A percentile compares a stretch with the other conserved stretches of the same genome.
These are phyloP conservation scores for Leptopilina myrica DNA, from an alignment of 2,888 invertebrate species.

Conservation along the genomic window DNA sequence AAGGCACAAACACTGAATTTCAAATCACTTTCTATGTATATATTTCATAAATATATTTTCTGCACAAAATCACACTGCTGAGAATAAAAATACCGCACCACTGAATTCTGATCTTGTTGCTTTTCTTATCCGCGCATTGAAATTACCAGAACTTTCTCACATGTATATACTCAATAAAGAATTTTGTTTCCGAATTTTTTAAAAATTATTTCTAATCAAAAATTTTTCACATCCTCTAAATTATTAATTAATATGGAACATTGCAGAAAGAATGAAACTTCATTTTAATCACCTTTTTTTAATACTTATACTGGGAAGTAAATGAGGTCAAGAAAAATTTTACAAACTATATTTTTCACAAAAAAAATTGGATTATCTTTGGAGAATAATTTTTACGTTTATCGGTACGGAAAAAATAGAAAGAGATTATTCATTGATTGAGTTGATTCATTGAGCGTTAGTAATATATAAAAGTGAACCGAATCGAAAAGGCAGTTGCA, in stretches of 20 bases:
- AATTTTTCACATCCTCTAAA: too few relatives aligned
- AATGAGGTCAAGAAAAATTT: too few relatives aligned
- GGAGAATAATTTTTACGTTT: too few relatives aligned
- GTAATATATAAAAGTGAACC: background rate
- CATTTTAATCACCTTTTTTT: too few relatives aligned
- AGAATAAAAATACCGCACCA: background rate
- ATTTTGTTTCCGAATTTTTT: too few relatives aligned
- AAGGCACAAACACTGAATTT: conserved; percentile 7
- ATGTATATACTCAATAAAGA: background rate
- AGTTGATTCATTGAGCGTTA: background rate
- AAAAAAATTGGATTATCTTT: too few relatives aligned
- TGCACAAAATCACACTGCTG: conserved; percentile 12
- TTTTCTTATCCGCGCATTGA: conserved; percentile 35
- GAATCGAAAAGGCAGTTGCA: conserved; percentile 61
- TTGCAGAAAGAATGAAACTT: too few relatives aligned
- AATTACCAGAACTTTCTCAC: conserved; percentile 17
- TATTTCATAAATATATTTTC: background rate
- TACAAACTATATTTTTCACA: too few relatives aligned
- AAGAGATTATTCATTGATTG: background rate
- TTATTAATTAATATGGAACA: too few relatives aligned
- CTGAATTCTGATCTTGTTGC: conserved; percentile 6
- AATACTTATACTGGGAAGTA: too few relatives aligned
- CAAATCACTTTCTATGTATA: conserved; percentile 1
- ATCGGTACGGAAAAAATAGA: background rate
- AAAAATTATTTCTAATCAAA: too few relatives aligned